These are phyloP conservation scores for Chrysocyon brachyurus DNA, from an alignment of 2,797 vertebrate genomes.

Conservation along the genomic window DNA sequence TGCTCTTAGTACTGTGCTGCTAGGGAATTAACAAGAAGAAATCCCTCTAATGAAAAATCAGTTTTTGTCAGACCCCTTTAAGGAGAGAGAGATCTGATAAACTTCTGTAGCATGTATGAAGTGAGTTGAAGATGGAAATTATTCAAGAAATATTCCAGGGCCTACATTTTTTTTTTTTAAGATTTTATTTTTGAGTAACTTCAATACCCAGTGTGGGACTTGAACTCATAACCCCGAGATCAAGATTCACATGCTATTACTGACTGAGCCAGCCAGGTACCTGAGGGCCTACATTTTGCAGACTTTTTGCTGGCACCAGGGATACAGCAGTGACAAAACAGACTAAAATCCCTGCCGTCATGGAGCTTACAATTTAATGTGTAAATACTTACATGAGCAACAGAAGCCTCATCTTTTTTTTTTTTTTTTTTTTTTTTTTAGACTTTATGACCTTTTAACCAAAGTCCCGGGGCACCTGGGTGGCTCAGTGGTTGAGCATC, in stretches of 20 bases:
- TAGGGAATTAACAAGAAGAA: slow-evolving; percentile 55
- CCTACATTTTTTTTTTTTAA: background rate
- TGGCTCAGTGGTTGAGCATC: too few relatives aligned
- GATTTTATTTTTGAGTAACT: background rate
- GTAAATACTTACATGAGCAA: background rate
- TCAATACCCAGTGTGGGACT: background rate
- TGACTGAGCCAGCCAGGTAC: background rate
- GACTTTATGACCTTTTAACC: slow-evolving; percentile 37
- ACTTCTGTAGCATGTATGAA: background rate
- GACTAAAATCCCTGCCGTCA: background rate
- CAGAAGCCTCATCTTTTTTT: background rate
- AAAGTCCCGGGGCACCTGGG: background rate
- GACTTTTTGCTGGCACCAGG: background rate
- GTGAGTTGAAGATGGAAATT: slow-evolving; percentile 21
- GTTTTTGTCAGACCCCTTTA: slow-evolving; percentile 52
- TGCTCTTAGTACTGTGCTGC: slow-evolving; percentile 20
- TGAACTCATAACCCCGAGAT: background rate
- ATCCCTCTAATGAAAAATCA: slow-evolving; percentile 40
- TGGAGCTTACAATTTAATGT: background rate
- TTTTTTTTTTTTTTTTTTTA: background rate
- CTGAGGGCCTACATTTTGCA: background rate
- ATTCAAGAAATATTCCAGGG: slow-evolving; percentile 29
- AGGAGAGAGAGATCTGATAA: background rate
- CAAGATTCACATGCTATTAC: background rate
- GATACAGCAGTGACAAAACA: background rate